Evolutionary conservation across 1,140 invertebrate genomes (phyloP).

Genomic region (Nymphalis io): DNA sequence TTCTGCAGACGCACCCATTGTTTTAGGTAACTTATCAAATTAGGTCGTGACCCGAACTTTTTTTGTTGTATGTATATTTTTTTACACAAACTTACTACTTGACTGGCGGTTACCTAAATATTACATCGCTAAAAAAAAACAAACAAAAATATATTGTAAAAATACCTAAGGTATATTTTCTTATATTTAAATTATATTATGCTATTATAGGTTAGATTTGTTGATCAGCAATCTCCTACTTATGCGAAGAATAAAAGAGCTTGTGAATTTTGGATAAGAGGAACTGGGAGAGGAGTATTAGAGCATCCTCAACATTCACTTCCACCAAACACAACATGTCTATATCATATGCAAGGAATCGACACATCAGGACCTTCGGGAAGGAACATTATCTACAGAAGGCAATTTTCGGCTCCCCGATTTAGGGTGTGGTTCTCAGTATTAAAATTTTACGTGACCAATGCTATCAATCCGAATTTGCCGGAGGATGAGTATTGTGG

Average conservation of each 20-base stretch:
- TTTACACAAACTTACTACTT: slow-evolving; percentile 29
- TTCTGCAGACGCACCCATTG: slow-evolving; percentile 46
- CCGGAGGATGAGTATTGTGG: slow-evolving; percentile 88
- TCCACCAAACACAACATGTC: slow-evolving; percentile 91
- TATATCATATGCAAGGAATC: slow-evolving; percentile 89
- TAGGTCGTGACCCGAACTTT: slow-evolving; percentile 28
- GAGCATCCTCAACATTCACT: slow-evolving; percentile 91
- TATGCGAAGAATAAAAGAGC: slow-evolving; percentile 90
- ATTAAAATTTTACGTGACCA: slow-evolving; percentile 90
- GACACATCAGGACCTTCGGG: slow-evolving; percentile 82
- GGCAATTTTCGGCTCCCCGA: slow-evolving; percentile 83
- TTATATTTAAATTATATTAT: too few relatives aligned
- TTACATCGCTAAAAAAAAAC: background rate
- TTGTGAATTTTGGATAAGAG: slow-evolving; percentile 93
- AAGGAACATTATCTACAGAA: slow-evolving; percentile 83
- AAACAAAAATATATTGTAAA: background rate
- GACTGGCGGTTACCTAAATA: background rate
- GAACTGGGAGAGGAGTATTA: slow-evolving; percentile 87
- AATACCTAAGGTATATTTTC: background rate
- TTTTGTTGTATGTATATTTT: background rate
- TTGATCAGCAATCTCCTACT: slow-evolving; percentile 88
- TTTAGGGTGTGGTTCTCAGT: slow-evolving; percentile 93
- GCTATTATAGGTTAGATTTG: slow-evolving; percentile 87
- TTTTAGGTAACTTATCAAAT: slow-evolving; percentile 61
- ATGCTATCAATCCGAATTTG: slow-evolving; percentile 80